Conservation (phyloP, 2,113 vertebrate genomes). For the Tupaia chinensis region DNA sequence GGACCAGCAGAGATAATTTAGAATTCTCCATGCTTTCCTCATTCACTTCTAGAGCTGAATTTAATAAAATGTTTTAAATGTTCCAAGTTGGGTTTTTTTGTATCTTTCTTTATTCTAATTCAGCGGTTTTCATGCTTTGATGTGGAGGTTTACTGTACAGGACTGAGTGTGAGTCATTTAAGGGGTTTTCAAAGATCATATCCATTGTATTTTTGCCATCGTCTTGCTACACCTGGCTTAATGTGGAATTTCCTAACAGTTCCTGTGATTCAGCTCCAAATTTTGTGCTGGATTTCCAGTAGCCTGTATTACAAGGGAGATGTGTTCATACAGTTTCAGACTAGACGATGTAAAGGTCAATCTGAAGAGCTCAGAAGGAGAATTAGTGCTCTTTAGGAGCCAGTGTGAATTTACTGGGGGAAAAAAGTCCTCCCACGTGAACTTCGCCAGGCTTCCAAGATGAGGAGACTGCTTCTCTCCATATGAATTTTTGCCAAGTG, state of each 20-base stretch:
- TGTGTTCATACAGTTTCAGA: background rate
- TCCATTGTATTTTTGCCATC: conserved; percentile 33
- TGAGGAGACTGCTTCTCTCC: background rate
- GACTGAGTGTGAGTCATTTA: background rate
- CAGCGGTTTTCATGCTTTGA: background rate
- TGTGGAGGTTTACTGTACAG: background rate
- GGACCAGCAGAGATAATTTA: background rate
- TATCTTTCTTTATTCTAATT: background rate
- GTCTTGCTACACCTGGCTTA: background rate
- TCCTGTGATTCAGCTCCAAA: background rate
- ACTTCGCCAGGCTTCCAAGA: background rate
- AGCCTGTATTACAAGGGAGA: background rate
- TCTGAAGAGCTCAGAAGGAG: background rate
- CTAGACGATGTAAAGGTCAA: background rate
- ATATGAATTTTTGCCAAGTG: background rate
- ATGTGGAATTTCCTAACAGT: background rate
- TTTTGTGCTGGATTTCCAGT: background rate
- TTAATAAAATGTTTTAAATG: background rate
- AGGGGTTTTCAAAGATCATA: conserved; percentile 22
- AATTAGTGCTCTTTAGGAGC: background rate
- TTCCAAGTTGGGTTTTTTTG: background rate
- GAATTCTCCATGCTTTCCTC: background rate
- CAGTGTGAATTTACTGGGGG: background rate
- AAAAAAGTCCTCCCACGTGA: background rate
- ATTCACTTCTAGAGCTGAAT: background rate